These are phyloP conservation scores for Drosophila yakuba DNA, from an alignment of 1,140 invertebrate genomes.

Conservation along the genomic window DNA sequence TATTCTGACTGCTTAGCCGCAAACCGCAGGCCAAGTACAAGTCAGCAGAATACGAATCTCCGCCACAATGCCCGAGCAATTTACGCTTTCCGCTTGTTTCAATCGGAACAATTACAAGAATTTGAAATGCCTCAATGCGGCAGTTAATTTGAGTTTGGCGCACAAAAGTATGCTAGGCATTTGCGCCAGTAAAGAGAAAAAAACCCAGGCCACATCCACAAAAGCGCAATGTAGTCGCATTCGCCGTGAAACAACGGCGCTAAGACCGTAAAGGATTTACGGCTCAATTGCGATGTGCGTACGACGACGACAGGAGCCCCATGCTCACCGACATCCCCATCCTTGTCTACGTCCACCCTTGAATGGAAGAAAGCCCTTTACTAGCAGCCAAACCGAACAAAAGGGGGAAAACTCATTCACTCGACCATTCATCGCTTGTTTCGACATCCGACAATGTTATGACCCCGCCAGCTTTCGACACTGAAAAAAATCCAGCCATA, in stretches of 20 bases:
- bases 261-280: conserved; percentile 84
- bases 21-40: conserved; percentile 17
- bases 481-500: neutral
- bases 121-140: conserved; percentile 59
- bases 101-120: conserved; percentile 69
- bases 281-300: conserved; percentile 80
- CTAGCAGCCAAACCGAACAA: conserved; percentile 62
- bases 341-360: conserved; percentile 45
- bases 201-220: conserved; percentile 38
- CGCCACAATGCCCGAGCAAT: conserved; percentile 70
- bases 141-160: conserved; percentile 75
- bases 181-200: conserved; percentile 24
- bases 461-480: conserved; percentile 39
- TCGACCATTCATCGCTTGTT: conserved; percentile 53
- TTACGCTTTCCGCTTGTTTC: conserved; percentile 78
- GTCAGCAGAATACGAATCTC: conserved; percentile 31
- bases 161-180: conserved; percentile 55
- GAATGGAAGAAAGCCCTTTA: conserved; percentile 69
- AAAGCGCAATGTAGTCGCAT: conserved; percentile 65
- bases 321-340: neutral
- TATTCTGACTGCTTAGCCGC: conserved; percentile 3
- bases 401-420: conserved; percentile 50
- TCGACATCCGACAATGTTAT: conserved; percentile 57
- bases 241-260: conserved; percentile 66
- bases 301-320: conserved; percentile 17